Percentiles rank a stretch among this genome's conserved stretches.
These are phyloP conservation scores for Acanthis flammea DNA, from an alignment of 2,797 vertebrate genomes.

Conservation along the genomic window DNA sequence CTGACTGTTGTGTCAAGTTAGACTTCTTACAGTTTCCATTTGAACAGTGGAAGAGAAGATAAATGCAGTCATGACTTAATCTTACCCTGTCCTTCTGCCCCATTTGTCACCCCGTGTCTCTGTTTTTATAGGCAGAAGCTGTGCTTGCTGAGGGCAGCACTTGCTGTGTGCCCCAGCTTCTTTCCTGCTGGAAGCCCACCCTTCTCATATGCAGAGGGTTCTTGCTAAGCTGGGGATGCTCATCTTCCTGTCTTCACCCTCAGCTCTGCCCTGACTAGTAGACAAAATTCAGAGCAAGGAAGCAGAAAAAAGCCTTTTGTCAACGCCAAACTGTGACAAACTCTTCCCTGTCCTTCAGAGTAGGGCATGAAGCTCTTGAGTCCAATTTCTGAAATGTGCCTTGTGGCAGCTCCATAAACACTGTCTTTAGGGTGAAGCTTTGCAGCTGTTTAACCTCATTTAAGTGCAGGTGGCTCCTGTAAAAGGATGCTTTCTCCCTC, in stretches of 20 bases:
- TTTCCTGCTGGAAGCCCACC: neutral
- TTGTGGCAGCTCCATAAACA: neutral
- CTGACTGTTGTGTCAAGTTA: neutral
- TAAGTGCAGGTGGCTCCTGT: neutral
- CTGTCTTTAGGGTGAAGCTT: neutral
- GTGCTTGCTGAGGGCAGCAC: neutral
- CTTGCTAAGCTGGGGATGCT: neutral
- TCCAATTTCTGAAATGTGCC: neutral
- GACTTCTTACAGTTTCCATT: neutral
- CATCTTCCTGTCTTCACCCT: neutral
- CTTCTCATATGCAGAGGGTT: accelerated
- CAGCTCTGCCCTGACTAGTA: neutral
- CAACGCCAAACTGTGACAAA: neutral
- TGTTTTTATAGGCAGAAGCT: neutral
- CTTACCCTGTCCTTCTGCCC: neutral
- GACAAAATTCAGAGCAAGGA: neutral
- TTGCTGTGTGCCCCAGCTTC: neutral
- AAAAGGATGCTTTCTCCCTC: neutral
- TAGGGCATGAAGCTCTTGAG: neutral
- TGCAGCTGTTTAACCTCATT: neutral
- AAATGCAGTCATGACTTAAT: neutral
- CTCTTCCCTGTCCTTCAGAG: neutral
- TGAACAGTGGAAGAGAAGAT: neutral
- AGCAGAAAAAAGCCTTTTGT: neutral
- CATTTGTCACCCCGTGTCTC: neutral